Base-by-base conservation (phyloP, 2,888 invertebrate species). In the Microplitis deprimator region DNA sequence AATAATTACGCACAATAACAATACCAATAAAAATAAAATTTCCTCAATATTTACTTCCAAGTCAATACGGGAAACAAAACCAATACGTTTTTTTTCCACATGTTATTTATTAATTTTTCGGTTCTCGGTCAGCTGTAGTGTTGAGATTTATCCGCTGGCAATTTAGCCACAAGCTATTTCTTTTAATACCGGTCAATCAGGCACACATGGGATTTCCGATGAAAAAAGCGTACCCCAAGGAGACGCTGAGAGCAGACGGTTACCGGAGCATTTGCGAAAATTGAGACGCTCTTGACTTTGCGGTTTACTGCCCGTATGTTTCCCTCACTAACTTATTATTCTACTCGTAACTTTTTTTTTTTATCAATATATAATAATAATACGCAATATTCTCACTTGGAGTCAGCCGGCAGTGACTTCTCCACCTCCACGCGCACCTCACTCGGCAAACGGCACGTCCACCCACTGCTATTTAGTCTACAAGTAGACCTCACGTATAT, bases 201-300 rank as follows among this genome's bases (percentile, higher is more conserved):
- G 75, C 69, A 41, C 75, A 69, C 69, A 75, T 69, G 75, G 75
- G 75, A 69, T 75, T 29, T 75, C 17, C 61, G 60, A 13, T 50
- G 68, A 75, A 41, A 40, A 69, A 68, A 61, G n/a, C 60, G 41
- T 67, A 16, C 65, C 38, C 67, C 17, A 67, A 62, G 64, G 64
- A 72, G 65, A 50, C 50, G 10, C 13, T 50, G 13, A 50, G 8
- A 67, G 67, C 73, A 67, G 65, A 65, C 67, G 29, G 73, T 67
- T 67, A 73, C 38, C 73, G 73, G 67, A 73, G 50, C 17, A 64
- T 75, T 76, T 65, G 75, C 67, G 79, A 80, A 82, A 82, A 83
- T 83, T 80, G 79, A 81, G 80, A 80, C 83, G 80, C 80, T 81
- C 81, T 80, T 78, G 79, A 79, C 79, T 81, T 80, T 78, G 79